Evolutionary conservation across 1,140 invertebrate genomes (phyloP), one percentile per base, ranked within the genome.

Genomic region (Heliothis subflexa): DNA sequence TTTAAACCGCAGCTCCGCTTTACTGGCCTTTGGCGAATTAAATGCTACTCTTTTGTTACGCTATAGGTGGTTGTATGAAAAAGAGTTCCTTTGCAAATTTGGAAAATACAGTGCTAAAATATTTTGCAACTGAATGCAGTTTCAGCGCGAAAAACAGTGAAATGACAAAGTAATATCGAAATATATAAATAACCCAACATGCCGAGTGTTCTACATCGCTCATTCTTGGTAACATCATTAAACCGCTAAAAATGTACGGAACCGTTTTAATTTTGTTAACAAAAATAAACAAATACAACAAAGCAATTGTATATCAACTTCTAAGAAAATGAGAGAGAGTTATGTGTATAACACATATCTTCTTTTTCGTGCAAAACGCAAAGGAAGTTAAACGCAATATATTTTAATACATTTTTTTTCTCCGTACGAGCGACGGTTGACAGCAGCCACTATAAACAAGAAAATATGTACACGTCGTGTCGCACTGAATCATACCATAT

Each of bases 241-340:
- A 75, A 75, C 59, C 47, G 59, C 57, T 50, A 50, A 64, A 40
- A 52, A 75, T 47, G 59, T 75, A 64, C 59, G 45, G 47, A 52
- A 75, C 73, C 47, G 73, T 75, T 75, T 75, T 75, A 75, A 75
- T 75, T 75, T 75, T 64, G 59, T 64, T 75, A 75, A 64, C 57
- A 54, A 64, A 78, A 81, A 81, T 78, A 81, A 77, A 78, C 57
- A 70, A 73, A 78, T 81, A 57, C 33, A 78, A 81, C 79, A 81
- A 81, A 81, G 79, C 68, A 66, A 81, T 72, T 78, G 68, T 81
- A 81, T 73, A 81, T 78, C 79, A 81, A 81, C 62, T 81, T 78
- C 79, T 75, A 72, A 78, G 79, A 81, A 81, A 78, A 81, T 75
- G 73, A 75, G 49, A 75, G 49, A 75, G 59, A 75, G 73, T 75